These are phyloP conservation scores for Orchestia grillus DNA, from an alignment of 1,140 invertebrate species.

Conservation along the genomic window DNA sequence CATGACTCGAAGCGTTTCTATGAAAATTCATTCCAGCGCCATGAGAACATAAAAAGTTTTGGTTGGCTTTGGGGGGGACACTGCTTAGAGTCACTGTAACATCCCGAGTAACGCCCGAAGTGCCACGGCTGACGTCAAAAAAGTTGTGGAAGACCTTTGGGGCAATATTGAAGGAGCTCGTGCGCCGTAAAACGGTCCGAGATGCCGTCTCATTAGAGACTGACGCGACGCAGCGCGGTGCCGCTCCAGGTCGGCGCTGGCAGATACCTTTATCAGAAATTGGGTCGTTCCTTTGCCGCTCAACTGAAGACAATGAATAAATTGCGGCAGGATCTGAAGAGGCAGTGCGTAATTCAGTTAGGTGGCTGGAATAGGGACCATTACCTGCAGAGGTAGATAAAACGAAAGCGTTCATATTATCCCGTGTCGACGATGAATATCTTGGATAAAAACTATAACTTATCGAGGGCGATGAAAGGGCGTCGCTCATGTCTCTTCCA, in stretches of 20 bases:
- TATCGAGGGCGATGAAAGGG: background rate
- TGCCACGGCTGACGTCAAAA: background rate
- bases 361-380: background rate
- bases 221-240: background rate
- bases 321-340: background rate
- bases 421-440: background rate
- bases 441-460: background rate
- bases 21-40: background rate
- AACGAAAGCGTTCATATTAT: background rate
- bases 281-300: slow-evolving; percentile 33
- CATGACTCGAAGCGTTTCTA: background rate
- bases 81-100: background rate
- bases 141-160: background rate
- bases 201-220: background rate
- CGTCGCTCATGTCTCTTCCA: background rate
- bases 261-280: background rate
- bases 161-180: background rate
- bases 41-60: background rate
- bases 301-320: slow-evolving; percentile 52
- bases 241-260: background rate
- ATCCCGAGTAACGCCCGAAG: background rate
- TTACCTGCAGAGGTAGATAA: background rate
- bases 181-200: background rate
- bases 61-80: background rate
- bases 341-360: background rate